phyloP scores from a whole-genome alignment of 1,140 invertebrate species.

The Melipona quadrifasciata region DNA sequence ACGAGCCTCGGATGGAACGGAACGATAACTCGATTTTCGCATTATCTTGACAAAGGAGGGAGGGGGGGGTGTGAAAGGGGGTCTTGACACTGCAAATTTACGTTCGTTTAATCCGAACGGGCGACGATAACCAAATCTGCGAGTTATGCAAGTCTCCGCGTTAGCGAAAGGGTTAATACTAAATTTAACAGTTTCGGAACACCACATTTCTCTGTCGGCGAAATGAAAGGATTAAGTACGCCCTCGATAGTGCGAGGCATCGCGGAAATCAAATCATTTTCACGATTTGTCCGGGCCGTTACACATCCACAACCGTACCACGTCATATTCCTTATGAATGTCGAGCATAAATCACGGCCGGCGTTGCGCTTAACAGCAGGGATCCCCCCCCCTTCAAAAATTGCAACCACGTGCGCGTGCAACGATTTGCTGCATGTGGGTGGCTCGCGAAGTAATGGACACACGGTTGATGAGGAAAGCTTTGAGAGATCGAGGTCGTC shows the following conservation, averaged over 20 bases:
- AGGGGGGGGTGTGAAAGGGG: too few relatives aligned
- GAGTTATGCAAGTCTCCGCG: too few relatives aligned
- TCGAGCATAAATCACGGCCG: not conserved
- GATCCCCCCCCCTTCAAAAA: not conserved
- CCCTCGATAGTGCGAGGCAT: not conserved
- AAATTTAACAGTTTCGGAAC: too few relatives aligned
- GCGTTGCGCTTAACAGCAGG: not conserved
- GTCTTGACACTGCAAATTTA: too few relatives aligned
- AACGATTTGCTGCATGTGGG: not conserved
- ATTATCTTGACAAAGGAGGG: too few relatives aligned
- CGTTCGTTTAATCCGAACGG: too few relatives aligned
- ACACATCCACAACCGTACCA: not conserved
- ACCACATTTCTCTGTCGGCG: too few relatives aligned
- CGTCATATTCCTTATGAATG: not conserved
- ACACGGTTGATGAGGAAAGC: not conserved
- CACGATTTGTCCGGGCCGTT: not conserved
- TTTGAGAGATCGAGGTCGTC: not conserved
- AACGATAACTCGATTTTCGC: too few relatives aligned
- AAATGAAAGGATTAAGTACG: not conserved
- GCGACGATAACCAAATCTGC: too few relatives aligned
- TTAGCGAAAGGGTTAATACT: too few relatives aligned
- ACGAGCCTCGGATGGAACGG: too few relatives aligned
- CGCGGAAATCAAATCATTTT: not conserved
- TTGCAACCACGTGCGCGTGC: not conserved
- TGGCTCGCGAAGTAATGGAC: not conserved